Conservation (phyloP, 2,888 invertebrate species). For the Lissonota sp. region DNA sequence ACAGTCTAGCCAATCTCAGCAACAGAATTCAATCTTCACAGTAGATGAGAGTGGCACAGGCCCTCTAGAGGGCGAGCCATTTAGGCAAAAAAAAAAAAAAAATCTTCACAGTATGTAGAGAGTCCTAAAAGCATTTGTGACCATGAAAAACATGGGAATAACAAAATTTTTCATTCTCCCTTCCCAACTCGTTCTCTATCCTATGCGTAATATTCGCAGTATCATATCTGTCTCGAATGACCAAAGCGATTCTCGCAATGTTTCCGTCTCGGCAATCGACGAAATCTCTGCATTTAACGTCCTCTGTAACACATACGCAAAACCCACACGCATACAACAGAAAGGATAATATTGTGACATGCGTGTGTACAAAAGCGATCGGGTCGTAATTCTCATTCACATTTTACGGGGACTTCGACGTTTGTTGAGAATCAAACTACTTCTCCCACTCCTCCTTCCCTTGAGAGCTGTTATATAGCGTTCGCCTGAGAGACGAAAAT, state of each 20-base stretch:
- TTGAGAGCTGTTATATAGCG: too few species aligned
- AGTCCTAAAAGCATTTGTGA: neutral
- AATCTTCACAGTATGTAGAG: neutral
- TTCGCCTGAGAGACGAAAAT: slow-evolving; percentile 54
- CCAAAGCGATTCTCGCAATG: slow-evolving; percentile 14
- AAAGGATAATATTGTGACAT: neutral
- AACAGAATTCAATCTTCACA: too few species aligned
- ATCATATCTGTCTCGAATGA: slow-evolving; percentile 22
- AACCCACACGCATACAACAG: neutral
- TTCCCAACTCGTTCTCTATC: neutral
- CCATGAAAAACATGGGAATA: neutral
- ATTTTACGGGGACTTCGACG: slow-evolving; percentile 26
- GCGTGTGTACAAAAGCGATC: slow-evolving; percentile 33
- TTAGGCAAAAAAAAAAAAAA: too few species aligned
- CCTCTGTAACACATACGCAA: neutral
- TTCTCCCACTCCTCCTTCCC: neutral
- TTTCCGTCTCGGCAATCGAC: slow-evolving; percentile 38
- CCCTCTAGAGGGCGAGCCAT: too few species aligned
- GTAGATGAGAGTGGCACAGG: too few species aligned
- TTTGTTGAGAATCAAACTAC: slow-evolving; percentile 45
- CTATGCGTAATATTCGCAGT: slow-evolving; percentile 16
- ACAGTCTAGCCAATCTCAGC: too few species aligned
- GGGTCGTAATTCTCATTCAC: slow-evolving; percentile 53
- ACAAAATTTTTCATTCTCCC: neutral
- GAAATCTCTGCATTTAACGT: slow-evolving; percentile 42